Percentiles rank a stretch among this genome's conserved stretches.
phyloP scores from a whole-genome alignment of 2,113 vertebrate genomes.

The Brachypteracias leptosomus region DNA sequence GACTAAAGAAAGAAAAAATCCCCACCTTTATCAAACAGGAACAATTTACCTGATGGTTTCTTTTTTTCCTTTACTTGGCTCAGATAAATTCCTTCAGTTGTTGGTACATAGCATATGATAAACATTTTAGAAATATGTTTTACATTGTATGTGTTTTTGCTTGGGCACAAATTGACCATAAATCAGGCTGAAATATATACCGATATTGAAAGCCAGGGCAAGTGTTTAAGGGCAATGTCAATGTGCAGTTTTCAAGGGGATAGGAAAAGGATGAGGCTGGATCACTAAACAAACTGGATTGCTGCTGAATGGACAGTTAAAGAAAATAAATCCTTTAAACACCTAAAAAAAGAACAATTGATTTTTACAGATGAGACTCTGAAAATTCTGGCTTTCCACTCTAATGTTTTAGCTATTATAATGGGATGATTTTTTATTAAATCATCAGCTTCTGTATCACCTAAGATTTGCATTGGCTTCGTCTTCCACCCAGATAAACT shows the following conservation, averaged over 20 bases:
- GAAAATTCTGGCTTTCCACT: background rate
- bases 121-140: background rate
- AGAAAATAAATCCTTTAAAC: background rate
- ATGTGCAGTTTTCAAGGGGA: background rate
- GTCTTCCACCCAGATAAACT: background rate
- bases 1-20: background rate
- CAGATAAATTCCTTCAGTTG: background rate
- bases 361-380: background rate
- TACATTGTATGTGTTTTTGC: background rate
- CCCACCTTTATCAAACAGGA: background rate
- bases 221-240: background rate
- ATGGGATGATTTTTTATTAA: background rate
- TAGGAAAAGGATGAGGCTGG: background rate
- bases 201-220: background rate
- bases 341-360: background rate
- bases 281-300: background rate
- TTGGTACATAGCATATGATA: background rate
- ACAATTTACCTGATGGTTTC: background rate
- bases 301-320: background rate
- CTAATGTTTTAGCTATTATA: background rate
- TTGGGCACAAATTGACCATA: background rate
- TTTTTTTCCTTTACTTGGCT: background rate
- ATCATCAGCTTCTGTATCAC: background rate
- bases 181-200: background rate
- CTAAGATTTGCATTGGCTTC: background rate